A percentile compares a stretch with the other conserved stretches of the same genome.
phyloP scores from a whole-genome alignment of 2,888 invertebrate genomes.

The Aporophyla nigra region DNA sequence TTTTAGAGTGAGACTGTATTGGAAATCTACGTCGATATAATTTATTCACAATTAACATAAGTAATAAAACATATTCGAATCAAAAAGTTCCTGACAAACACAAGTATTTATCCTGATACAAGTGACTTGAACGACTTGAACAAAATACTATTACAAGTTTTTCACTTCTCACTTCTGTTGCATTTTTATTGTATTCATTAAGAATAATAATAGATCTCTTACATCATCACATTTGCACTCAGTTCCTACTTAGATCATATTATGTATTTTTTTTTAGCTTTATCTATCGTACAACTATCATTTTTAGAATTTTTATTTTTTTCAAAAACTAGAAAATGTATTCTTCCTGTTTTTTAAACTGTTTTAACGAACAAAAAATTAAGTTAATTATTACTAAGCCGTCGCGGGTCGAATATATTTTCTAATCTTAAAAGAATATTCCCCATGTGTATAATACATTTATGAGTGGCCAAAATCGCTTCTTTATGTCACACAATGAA shows the following conservation, averaged over 20 bases:
- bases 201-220: constrained; percentile 85
- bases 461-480: constrained; percentile 87
- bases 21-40: constrained; percentile 48
- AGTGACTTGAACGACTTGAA: constrained; percentile 58
- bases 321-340: constrained; percentile 79
- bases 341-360: constrained; percentile 77
- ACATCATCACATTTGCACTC: constrained; percentile 86
- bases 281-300: constrained; percentile 76
- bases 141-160: constrained; percentile 51
- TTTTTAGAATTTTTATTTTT: constrained; percentile 64
- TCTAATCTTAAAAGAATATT: constrained; percentile 70
- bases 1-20: constrained; percentile 62
- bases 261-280: constrained; percentile 82
- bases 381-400: constrained; percentile 73
- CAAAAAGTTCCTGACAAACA: constrained; percentile 71
- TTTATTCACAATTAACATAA: constrained; percentile 61
- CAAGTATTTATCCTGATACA: constrained; percentile 65
- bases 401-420: constrained; percentile 79
- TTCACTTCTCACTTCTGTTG: constrained; percentile 79
- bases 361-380: constrained; percentile 67
- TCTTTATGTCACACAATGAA: constrained; percentile 76
- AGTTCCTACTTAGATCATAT: constrained; percentile 90
- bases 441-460: constrained; percentile 74
- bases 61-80: constrained; percentile 59
- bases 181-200: constrained; percentile 85